Evolutionary conservation across 2,797 vertebrate species (phyloP).

Genomic region (Oreochromis grahami): DNA sequence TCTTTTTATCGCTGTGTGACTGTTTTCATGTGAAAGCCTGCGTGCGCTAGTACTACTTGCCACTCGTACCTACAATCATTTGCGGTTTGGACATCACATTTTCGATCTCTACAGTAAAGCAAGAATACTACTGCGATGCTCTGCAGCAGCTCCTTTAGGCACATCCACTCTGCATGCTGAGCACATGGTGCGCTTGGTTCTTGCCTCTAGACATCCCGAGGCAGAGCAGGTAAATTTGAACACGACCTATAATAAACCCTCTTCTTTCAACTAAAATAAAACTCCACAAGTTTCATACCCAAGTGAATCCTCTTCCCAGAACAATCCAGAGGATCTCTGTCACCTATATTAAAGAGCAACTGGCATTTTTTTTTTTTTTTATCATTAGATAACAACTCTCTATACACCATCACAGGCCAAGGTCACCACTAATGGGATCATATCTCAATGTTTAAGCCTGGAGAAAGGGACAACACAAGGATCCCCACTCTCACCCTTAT

Average conservation of each 20-base stretch:
- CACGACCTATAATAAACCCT: neutral
- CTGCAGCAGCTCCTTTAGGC: neutral
- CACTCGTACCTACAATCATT: too few species aligned
- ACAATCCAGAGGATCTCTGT: neutral
- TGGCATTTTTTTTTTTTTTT: neutral
- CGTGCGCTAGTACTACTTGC: too few species aligned
- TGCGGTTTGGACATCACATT: too few species aligned
- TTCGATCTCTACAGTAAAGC: too few species aligned
- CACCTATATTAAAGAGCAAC: neutral
- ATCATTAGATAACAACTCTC: neutral
- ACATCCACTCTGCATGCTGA: neutral
- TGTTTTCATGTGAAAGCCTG: too few species aligned
- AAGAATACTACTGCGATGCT: too few species aligned
- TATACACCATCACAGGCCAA: neutral
- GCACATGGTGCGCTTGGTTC: neutral
- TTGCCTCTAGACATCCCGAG: neutral
- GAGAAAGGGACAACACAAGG: neutral
- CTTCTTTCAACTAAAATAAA: neutral
- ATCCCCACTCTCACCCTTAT: neutral
- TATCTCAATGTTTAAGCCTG: neutral
- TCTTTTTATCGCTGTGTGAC: too few species aligned
- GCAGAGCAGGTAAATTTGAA: neutral
- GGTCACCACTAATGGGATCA: neutral
- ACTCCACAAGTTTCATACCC: neutral
- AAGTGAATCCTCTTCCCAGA: neutral